Conservation (phyloP, 2,113 vertebrate species). For the Phocoena phocoena region DNA sequence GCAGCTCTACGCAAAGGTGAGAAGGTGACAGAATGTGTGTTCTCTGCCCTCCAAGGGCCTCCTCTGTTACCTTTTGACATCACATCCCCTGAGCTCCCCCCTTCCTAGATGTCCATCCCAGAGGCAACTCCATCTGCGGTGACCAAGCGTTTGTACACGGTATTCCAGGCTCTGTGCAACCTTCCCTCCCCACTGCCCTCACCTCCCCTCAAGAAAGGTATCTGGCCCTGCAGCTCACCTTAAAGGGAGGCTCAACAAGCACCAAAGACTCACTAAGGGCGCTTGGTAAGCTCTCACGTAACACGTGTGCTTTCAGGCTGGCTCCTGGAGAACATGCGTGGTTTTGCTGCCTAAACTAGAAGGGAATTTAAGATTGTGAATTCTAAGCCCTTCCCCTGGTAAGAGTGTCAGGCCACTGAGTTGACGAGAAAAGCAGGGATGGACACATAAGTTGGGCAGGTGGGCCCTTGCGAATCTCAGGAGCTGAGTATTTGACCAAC, state of each 20-base stretch:
- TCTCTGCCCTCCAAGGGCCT: neutral
- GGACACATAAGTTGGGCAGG: neutral
- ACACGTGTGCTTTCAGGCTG: neutral
- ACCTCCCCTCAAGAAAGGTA: neutral
- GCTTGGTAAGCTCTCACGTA: accelerated
- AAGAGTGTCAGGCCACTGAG: neutral
- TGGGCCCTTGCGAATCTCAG: neutral
- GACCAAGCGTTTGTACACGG: neutral
- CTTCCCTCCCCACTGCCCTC: neutral
- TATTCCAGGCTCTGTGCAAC: neutral
- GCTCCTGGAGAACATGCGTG: neutral
- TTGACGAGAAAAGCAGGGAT: neutral
- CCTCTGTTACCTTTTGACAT: neutral
- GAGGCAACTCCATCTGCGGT: neutral
- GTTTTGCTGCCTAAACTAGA: neutral
- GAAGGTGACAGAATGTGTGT: neutral
- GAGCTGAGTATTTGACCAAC: neutral
- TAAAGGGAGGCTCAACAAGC: neutral
- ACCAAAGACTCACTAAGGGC: neutral
- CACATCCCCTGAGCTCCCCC: neutral
- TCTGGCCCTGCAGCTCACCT: neutral
- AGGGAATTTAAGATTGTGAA: neutral
- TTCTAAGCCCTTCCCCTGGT: neutral
- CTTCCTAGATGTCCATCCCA: neutral
- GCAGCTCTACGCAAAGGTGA: neutral